phyloP scores from a whole-genome alignment of 2,888 invertebrate species.

The Cephus pulcher region DNA sequence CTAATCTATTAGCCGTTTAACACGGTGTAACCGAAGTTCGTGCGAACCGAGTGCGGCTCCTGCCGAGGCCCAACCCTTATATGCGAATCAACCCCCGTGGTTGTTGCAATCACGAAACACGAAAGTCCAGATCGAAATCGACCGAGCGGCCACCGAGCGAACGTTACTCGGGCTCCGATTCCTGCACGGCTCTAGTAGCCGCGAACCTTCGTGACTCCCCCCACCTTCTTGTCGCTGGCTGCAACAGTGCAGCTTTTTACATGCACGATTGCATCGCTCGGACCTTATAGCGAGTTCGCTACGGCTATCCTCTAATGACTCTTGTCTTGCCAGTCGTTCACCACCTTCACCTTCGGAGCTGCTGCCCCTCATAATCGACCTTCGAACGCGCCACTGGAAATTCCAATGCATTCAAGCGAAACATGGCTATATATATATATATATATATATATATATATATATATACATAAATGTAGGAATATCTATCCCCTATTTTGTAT shows the following conservation, averaged over 20 bases:
- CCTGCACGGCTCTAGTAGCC: neutral
- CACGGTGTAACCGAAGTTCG: slow-evolving; percentile 44
- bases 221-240: slow-evolving; percentile 29
- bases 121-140: slow-evolving; percentile 48
- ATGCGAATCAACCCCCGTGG: slow-evolving; percentile 14
- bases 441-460: neutral
- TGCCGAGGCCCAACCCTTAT: slow-evolving; percentile 13
- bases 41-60: slow-evolving; percentile 35
- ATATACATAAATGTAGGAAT: neutral
- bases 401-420: neutral
- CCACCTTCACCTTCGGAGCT: neutral
- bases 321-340: neutral
- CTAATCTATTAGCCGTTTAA: slow-evolving; percentile 36
- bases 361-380: neutral
- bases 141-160: slow-evolving; percentile 12
- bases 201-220: slow-evolving; percentile 37
- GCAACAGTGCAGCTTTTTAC: slow-evolving; percentile 44
- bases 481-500: too few relatives aligned
- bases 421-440: neutral
- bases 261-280: slow-evolving; percentile 45
- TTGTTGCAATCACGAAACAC: slow-evolving; percentile 41
- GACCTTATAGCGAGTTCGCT: neutral
- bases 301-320: neutral
- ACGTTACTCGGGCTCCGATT: neutral
- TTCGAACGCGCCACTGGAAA: neutral